Conservation (phyloP, 2,888 invertebrate genomes). For the Lithophane leautieri region DNA sequence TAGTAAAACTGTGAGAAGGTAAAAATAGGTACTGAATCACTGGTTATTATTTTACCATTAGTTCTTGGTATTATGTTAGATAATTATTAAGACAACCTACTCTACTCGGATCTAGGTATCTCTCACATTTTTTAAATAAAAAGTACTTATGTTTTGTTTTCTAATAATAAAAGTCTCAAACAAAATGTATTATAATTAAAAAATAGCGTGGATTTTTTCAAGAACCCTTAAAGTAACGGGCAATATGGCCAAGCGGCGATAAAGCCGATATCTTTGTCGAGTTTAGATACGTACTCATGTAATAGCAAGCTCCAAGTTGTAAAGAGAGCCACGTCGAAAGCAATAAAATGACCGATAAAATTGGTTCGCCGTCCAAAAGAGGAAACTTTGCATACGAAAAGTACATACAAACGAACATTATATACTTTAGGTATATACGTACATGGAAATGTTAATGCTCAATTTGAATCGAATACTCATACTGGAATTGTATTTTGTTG, state of each 20-base stretch:
- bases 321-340: constrained; percentile 67
- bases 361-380: constrained; percentile 68
- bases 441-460: constrained; percentile 58
- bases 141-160: neutral
- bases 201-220: constrained; percentile 38
- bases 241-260: constrained; percentile 60
- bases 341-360: constrained; percentile 72
- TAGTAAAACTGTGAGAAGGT: constrained; percentile 35
- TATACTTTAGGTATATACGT: constrained; percentile 44
- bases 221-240: constrained; percentile 52
- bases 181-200: constrained; percentile 33
- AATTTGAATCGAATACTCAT: constrained; percentile 49
- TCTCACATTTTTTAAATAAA: neutral
- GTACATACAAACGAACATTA: constrained; percentile 63
- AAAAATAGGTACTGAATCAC: constrained; percentile 18
- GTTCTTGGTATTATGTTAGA: neutral
- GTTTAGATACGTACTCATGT: constrained; percentile 67
- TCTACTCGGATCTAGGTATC: neutral
- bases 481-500: constrained; percentile 47
- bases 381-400: constrained; percentile 70
- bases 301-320: constrained; percentile 65
- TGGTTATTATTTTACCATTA: constrained; percentile 30
- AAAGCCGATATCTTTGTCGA: constrained; percentile 66
- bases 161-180: neutral
- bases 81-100: neutral